These are phyloP conservation scores for Salvator merianae DNA, from an alignment of 2,113 vertebrate genomes.

Conservation along the genomic window DNA sequence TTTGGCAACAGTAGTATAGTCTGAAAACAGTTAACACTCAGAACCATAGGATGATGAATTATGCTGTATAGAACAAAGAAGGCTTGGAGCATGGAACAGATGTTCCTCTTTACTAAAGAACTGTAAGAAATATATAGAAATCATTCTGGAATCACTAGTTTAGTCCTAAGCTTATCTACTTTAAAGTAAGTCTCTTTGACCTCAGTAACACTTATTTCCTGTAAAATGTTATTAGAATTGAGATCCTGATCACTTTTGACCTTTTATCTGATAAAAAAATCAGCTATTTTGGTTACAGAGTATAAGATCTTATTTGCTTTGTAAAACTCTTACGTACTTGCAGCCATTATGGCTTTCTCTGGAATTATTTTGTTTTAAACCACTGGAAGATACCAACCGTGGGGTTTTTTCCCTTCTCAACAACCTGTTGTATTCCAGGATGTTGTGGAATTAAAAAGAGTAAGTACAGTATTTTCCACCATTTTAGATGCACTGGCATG, in stretches of 20 bases:
- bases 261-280: not conserved
- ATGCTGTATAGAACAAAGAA: not conserved
- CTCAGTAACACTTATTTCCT: not conserved
- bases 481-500: no score
- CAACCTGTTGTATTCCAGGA: not conserved
- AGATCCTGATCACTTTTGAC: not conserved
- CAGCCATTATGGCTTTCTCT: not conserved
- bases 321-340: not conserved
- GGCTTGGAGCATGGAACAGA: not conserved
- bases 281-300: not conserved
- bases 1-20: not conserved
- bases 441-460: not conserved
- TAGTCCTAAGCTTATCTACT: not conserved
- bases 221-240: not conserved
- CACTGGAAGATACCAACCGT: not conserved
- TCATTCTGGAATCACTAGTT: not conserved
- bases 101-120: not conserved
- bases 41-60: not conserved
- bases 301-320: not conserved
- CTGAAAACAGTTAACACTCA: not conserved
- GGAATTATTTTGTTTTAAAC: not conserved
- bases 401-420: not conserved
- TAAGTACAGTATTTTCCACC: no score
- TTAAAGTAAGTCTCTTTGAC: not conserved
- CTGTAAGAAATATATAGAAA: not conserved